These are phyloP conservation scores for Hofmannophila pseudospretella DNA, from an alignment of 2,888 invertebrate genomes.

Conservation along the genomic window DNA sequence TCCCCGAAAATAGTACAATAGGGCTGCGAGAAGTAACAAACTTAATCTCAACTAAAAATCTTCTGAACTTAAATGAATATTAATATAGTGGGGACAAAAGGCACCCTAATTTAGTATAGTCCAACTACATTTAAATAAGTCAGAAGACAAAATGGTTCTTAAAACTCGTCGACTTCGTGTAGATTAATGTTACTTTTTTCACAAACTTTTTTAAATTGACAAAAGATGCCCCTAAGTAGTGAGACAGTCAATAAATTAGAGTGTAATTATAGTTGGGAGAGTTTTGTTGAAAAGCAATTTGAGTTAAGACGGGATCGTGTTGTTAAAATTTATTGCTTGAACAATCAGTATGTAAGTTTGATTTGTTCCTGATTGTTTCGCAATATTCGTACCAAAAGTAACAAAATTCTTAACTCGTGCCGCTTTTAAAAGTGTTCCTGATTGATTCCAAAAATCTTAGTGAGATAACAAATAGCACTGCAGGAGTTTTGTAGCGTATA, in stretches of 20 bases:
- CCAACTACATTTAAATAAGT: conserved; percentile 36
- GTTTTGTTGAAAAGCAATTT: conserved; percentile 71
- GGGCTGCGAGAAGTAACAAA: conserved; percentile 17
- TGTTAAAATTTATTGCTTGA: conserved; percentile 10
- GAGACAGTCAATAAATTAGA: conserved; percentile 64
- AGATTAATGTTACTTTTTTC: conserved; percentile 57
- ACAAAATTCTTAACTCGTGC: no score
- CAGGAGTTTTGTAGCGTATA: no score
- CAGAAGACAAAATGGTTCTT: conserved; percentile 50
- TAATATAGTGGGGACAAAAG: conserved; percentile 46
- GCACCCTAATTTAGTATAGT: conserved; percentile 41
- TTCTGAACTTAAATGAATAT: conserved; percentile 47
- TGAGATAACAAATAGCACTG: no score
- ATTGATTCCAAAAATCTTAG: no score
- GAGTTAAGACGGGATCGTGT: conserved; percentile 42
- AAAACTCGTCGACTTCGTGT: conserved; percentile 46
- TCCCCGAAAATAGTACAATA: conserved; percentile 54
- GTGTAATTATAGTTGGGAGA: conserved; percentile 61
- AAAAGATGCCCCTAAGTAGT: conserved; percentile 29
- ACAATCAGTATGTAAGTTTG: not conserved
- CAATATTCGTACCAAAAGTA: no score
- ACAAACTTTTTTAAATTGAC: conserved; percentile 26
- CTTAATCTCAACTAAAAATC: conserved; percentile 59
- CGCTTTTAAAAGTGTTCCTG: no score
- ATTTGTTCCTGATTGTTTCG: no score